Evolutionary conservation across 2,113 vertebrate genomes (phyloP).

Genomic region (Piaya cayana): DNA sequence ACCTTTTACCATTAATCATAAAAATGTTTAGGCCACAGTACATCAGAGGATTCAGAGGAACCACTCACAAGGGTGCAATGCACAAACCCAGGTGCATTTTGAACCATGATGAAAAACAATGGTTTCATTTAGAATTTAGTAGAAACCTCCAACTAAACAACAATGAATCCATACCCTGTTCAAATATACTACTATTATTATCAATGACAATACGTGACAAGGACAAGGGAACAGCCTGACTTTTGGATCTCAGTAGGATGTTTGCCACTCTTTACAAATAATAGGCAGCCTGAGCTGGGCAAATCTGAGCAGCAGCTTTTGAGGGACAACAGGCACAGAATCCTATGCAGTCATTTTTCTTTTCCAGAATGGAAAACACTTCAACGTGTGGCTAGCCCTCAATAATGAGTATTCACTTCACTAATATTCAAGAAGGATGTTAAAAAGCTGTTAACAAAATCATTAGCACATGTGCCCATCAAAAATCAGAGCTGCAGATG

Average conservation of each 20-base stretch:
- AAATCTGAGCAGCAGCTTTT: not conserved
- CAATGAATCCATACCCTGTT: not conserved
- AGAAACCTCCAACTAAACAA: not conserved
- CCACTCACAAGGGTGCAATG: not conserved
- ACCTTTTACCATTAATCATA: not conserved
- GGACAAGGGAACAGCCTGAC: not conserved
- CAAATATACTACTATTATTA: not conserved
- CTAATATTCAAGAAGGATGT: not conserved
- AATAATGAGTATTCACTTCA: not conserved
- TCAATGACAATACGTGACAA: not conserved
- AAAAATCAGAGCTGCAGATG: not conserved
- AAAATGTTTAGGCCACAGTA: not conserved
- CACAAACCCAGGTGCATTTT: not conserved
- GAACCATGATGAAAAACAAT: not conserved
- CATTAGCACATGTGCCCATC: not conserved
- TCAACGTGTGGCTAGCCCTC: not conserved
- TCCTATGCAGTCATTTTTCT: not conserved
- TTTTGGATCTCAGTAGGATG: not conserved
- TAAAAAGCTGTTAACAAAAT: conserved; percentile 26
- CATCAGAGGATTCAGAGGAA: not conserved
- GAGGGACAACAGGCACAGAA: not conserved
- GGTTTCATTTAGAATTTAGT: not conserved
- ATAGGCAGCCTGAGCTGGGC: not conserved
- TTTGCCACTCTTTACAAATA: not conserved
- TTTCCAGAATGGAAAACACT: conserved; percentile 4